Evolutionary conservation across 2,888 invertebrate genomes (phyloP).

Genomic region (Tridacna crocea): DNA sequence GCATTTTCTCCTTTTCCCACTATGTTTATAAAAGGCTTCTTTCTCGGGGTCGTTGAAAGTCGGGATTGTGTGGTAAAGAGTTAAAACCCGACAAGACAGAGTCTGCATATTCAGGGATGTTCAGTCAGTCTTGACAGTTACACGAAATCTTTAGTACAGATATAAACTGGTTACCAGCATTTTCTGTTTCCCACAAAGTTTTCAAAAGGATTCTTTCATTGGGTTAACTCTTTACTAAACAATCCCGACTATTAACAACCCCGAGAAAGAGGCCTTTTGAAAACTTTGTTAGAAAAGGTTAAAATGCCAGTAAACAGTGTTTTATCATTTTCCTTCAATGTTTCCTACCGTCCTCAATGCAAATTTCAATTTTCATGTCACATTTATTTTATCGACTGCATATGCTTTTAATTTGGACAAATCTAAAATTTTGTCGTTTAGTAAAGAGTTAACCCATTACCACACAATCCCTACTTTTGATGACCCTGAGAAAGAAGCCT

Average conservation of each 20-base stretch:
- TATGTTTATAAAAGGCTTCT: not conserved
- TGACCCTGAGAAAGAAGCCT: too few species aligned
- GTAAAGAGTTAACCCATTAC: not conserved
- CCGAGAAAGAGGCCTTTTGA: not conserved
- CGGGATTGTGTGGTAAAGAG: slow-evolving; percentile 29
- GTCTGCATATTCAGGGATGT: slow-evolving; percentile 20
- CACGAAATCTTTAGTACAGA: too few species aligned
- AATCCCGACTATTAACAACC: too few species aligned
- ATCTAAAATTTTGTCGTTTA: too few species aligned
- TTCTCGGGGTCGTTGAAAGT: slow-evolving; percentile 16
- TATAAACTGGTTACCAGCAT: slow-evolving; percentile 14
- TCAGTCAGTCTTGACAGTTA: too few species aligned
- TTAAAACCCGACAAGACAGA: too few species aligned
- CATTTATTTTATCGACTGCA: too few species aligned
- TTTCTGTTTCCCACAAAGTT: not conserved
- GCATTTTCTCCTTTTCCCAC: too few species aligned
- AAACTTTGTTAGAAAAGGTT: not conserved
- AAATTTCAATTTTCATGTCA: too few species aligned
- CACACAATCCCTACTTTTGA: not conserved
- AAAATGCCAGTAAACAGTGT: not conserved
- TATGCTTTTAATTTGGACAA: too few species aligned
- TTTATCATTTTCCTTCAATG: not conserved
- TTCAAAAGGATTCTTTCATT: too few species aligned
- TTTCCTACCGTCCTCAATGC: not conserved
- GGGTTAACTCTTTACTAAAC: not conserved